Base-by-base conservation (phyloP, 2,113 vertebrate species). In the Syngnathus typhle region DNA sequence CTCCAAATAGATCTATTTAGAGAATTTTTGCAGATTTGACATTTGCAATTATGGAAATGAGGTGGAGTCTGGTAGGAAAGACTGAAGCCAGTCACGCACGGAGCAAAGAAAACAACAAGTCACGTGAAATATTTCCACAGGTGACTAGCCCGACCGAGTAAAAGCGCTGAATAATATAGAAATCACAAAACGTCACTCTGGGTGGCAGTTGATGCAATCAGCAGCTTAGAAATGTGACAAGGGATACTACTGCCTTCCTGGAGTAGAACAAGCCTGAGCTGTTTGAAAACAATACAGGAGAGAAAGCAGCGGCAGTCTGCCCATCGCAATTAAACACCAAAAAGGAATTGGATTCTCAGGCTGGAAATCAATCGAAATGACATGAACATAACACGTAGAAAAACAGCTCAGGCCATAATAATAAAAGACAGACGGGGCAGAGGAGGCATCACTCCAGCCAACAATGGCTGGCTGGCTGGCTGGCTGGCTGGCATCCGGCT, bases 11-110 rank as follows among this genome's bases (percentile, higher is more conserved):
- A 68, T 73, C 63, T 76, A 65, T 75, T 82, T 80, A 72, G 70
- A 69, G 73, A 76, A 83, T 79, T 81, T 81, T 81, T 76, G 66
- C 73, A 82, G 68, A 83, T 77, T 46, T 88, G 84, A 83, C 86
- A 86, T 86, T 88, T 88, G 65, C 78, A 70, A 74, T 76, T 82
- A 46, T 46, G 44, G 44, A 46, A 46, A 46, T 15, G 44, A 46
- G 44, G 3, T 46, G 12, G 10, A 43, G 44, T 13, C 2, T 4
- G 44, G 13, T 1, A 85, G 80, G 82, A 75, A 82, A 75, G 79
- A 80, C 54, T 78, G 79, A 60, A 71, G 51, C 69, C 47, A 61
- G 4, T 21, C 12, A 60, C n/a, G 43, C 6, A 54, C 60, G 51
- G 6, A 46, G 1, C n/a, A 63, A 6, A 47, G 62, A 23, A 18